A percentile compares a stretch with the other conserved stretches of the same genome.
Evolutionary conservation across 2,888 invertebrate species (phyloP).

Genomic region (Homarus gammarus): DNA sequence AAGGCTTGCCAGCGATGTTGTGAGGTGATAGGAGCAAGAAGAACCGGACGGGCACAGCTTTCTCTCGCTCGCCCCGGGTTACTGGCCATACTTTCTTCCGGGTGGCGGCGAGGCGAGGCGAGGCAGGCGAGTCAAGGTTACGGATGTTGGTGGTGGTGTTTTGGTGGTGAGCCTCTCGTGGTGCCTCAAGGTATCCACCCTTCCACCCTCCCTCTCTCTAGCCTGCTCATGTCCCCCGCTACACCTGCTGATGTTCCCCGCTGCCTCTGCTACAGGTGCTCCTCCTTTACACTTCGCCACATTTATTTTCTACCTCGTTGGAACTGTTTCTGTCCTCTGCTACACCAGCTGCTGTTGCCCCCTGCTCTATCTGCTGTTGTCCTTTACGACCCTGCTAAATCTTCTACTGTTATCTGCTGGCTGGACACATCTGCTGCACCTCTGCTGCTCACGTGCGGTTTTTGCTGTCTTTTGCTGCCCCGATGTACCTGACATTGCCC

Average conservation of each 20-base stretch:
- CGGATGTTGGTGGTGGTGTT: background rate
- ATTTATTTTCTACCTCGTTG: background rate
- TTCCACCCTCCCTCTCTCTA: background rate
- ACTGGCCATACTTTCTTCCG: conserved; percentile 12
- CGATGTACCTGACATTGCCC: too few species aligned
- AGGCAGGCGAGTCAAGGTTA: background rate
- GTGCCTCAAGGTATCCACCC: background rate
- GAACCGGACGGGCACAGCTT: background rate
- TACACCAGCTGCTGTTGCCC: too few species aligned
- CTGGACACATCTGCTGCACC: too few species aligned
- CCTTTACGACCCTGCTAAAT: too few species aligned
- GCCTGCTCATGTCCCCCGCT: background rate
- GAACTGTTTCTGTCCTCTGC: too few species aligned
- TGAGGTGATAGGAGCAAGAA: background rate
- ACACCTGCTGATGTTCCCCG: background rate
- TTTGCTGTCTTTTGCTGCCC: too few species aligned
- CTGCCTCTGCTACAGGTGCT: background rate
- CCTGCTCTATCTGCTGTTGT: too few species aligned
- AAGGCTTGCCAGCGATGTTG: background rate
- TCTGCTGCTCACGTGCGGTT: too few species aligned
- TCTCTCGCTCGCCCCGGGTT: background rate
- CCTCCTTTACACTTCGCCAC: background rate
- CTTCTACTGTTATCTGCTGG: too few species aligned
- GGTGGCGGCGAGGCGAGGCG: too few species aligned
- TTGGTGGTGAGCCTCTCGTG: background rate